Base-by-base conservation (phyloP, 2,113 vertebrate genomes). In the Solea solea region DNA sequence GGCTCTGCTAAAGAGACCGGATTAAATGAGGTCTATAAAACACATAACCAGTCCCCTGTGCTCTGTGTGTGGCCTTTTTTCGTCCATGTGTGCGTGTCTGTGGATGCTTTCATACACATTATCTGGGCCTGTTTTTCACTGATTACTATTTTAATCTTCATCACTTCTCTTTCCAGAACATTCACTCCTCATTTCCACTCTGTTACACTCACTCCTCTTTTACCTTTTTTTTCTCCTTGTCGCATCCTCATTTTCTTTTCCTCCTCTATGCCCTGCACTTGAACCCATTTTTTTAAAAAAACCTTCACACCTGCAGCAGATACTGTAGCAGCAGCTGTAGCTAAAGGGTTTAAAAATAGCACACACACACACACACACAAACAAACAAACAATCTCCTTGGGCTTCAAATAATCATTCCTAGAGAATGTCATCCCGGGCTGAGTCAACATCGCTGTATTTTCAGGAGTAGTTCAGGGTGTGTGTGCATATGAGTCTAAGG, bases 21-120 rank as follows among this genome's bases (percentile, higher is more conserved):
- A 81, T 88, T 90, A 92, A 93, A 93, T 92, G 89, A 93, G 82
- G 74, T 91, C 87, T 78, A 86, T 93, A 92, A 92, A 93, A 82
- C 81, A 84, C 86, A 77, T 75, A 56, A 68, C 60, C 59, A 6
- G 69, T 49, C 78, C 41, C 42, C 72, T 48, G 62, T 48, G 52
- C 64, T 76, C 76, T 75, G 78, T 15, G 75, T 67, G 52, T 69
- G 78, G 65, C 57, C 66, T 72, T 70, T 72, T 70, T 78, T 49
- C 74, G 61, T 86, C 4, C 72, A 55, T 40, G 62, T 52, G 27
- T 72, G 67, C 41, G 58, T 82, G 88, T 74, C 67, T 72, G 48
- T 68, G 74, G 64, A 75, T 6, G 50, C 56, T 52, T 66, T 59
- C 15, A 13, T 15, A 9, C 72, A 56, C 49, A 21, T 72, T 51